phyloP scores from a whole-genome alignment of 2,113 vertebrate species.

The Speoplatyrhinus poulsoni region DNA sequence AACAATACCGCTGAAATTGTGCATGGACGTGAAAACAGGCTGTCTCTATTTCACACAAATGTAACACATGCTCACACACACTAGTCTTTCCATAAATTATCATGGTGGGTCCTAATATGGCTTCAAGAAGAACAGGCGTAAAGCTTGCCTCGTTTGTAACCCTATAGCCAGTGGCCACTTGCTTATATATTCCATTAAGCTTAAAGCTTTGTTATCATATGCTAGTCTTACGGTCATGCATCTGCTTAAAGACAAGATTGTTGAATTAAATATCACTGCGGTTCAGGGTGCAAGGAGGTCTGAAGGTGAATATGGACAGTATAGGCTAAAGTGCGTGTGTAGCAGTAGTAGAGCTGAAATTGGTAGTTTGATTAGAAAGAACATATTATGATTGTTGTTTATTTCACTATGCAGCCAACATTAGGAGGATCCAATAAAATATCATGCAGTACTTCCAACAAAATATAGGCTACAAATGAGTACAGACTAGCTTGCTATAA shows the following conservation, averaged over 20 bases:
- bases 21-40: constrained; percentile 59
- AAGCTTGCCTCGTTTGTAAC: constrained; percentile 33
- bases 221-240: constrained; percentile 20
- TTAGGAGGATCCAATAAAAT: too few species aligned
- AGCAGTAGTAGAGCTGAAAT: too few species aligned
- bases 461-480: too few species aligned
- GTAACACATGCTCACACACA: not conserved
- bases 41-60: constrained; percentile 2
- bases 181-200: constrained; percentile 48
- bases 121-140: constrained; percentile 30
- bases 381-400: too few species aligned
- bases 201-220: constrained; percentile 38
- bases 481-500: too few species aligned
- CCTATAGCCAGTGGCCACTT: constrained; percentile 16
- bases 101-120: not conserved
- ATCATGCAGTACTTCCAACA: too few species aligned
- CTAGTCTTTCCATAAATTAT: not conserved
- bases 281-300: not conserved
- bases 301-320: too few species aligned
- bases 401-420: too few species aligned
- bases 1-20: constrained; percentile 46
- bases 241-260: constrained; percentile 14
- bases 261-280: not conserved
- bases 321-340: too few species aligned
- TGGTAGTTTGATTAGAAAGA: too few species aligned